A percentile compares a stretch with the other conserved stretches of the same genome.
These are phyloP conservation scores for Sebastes elongatus DNA, from an alignment of 2,797 vertebrate species.

Conservation along the genomic window DNA sequence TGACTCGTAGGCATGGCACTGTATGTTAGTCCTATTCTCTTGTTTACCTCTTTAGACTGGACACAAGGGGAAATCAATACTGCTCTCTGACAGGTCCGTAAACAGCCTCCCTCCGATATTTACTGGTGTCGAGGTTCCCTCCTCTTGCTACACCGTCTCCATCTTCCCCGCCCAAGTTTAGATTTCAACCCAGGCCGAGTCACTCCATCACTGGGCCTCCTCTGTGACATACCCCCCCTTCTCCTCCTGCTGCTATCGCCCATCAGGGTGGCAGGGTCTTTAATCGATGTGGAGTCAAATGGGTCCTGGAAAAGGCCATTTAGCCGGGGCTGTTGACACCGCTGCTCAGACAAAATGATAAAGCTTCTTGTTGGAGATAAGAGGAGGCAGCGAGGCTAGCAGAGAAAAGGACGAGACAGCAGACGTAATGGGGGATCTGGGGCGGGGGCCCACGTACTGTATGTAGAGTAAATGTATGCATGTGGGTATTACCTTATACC, in stretches of 20 bases:
- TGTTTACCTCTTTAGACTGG: constrained; percentile 47
- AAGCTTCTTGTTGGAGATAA: constrained; percentile 48
- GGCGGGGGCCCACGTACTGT: background rate
- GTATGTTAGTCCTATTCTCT: constrained; percentile 4
- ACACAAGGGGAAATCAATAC: constrained; percentile 54
- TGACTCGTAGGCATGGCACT: background rate
- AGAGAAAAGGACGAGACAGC: background rate
- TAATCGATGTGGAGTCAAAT: constrained; percentile 58
- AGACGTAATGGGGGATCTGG: background rate
- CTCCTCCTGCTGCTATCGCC: constrained; percentile 21
- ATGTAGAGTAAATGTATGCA: background rate
- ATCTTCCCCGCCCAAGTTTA: constrained; percentile 23
- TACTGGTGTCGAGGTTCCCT: constrained; percentile 31
- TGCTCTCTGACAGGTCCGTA: constrained; percentile 44
- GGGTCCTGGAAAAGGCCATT: constrained; percentile 56
- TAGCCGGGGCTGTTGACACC: constrained; percentile 46
- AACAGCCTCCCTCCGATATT: constrained; percentile 49
- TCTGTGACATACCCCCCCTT: constrained; percentile 10
- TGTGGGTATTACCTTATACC: background rate
- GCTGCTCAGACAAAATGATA: constrained; percentile 47
- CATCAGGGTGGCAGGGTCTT: constrained; percentile 39
- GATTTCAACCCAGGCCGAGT: constrained; percentile 29
- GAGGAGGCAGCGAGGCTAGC: background rate
- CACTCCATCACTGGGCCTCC: constrained; percentile 31
- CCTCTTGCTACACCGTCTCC: constrained; percentile 1